phyloP scores from a whole-genome alignment of 2,888 invertebrate genomes.

The Spialia ferax region DNA sequence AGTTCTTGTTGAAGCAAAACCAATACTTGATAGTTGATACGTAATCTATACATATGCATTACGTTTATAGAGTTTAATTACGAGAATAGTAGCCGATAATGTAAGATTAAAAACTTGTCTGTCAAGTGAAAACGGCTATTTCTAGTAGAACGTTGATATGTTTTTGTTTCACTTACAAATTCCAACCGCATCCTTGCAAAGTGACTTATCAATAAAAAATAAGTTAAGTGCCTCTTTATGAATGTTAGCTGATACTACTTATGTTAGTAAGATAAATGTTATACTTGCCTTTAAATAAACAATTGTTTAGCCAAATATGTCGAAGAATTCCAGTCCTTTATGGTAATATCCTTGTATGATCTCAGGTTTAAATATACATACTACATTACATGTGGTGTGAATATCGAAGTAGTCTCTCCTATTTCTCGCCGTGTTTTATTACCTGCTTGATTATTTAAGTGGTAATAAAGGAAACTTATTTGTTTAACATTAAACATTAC shows the following conservation, averaged over 20 bases:
- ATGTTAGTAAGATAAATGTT: constrained; percentile 8
- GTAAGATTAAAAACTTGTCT: constrained; percentile 37
- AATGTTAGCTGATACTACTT: constrained; percentile 20
- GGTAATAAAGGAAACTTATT: no score
- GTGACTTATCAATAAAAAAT: constrained; percentile 24
- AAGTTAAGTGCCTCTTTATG: constrained; percentile 10
- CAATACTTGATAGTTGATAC: constrained; percentile 32
- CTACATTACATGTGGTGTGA: not conserved
- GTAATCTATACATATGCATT: constrained; percentile 39
- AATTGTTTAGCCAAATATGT: constrained; percentile 20
- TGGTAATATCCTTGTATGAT: constrained; percentile 8
- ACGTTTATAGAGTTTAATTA: constrained; percentile 38
- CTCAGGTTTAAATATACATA: constrained; percentile 1
- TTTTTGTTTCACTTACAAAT: constrained; percentile 36
- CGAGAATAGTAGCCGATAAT: constrained; percentile 35
- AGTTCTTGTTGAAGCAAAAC: constrained; percentile 30
- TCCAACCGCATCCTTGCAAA: constrained; percentile 30
- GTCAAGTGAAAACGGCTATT: constrained; percentile 37
- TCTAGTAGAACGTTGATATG: constrained; percentile 31
- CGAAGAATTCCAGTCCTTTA: not conserved
- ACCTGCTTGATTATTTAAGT: not conserved
- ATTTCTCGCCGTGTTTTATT: not conserved
- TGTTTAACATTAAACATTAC: no score
- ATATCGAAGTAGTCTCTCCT: not conserved
- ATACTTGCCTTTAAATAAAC: constrained; percentile 14